Percentiles rank a stretch among this genome's conserved stretches.
Conservation (phyloP, 1,140 invertebrate species). For the Neelides sp. region DNA sequence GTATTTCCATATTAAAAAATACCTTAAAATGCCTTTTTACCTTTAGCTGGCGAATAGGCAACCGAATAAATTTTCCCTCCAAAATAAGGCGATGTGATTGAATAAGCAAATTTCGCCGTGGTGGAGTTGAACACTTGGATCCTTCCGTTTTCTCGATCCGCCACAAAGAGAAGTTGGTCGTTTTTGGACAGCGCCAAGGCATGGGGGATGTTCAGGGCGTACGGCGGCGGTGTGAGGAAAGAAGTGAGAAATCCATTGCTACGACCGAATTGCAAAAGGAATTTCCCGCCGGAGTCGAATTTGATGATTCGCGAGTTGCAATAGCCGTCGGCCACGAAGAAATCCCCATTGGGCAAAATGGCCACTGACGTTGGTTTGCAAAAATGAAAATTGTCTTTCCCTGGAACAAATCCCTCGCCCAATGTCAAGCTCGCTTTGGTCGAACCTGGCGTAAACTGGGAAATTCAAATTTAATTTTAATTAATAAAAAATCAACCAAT, state of each 20-base stretch:
- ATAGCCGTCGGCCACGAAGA: conserved; percentile 90
- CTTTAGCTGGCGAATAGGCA: conserved; percentile 44
- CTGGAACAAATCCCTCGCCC: conserved; percentile 57
- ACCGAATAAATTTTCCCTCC: conserved; percentile 55
- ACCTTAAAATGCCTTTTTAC: conserved; percentile 30
- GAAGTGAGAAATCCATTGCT: conserved; percentile 4
- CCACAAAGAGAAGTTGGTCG: conserved; percentile 61
- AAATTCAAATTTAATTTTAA: neutral
- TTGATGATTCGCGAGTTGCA: conserved; percentile 85
- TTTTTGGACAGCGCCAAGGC: conserved; percentile 50
- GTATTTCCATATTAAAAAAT: neutral
- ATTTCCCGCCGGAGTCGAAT: conserved; percentile 56
- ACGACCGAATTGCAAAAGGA: conserved; percentile 39
- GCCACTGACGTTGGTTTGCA: conserved; percentile 90
- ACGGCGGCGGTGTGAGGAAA: conserved; percentile 21
- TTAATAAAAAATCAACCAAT: neutral
- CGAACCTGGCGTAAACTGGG: conserved; percentile 25
- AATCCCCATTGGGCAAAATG: conserved; percentile 62
- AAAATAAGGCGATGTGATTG: conserved; percentile 44
- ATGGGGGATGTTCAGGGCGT: conserved; percentile 28
- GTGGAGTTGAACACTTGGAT: conserved; percentile 58
- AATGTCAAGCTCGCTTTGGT: conserved; percentile 29
- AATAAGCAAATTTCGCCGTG: conserved; percentile 46
- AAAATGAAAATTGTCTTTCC: conserved; percentile 62
- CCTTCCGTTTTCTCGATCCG: conserved; percentile 82